These are phyloP conservation scores for Carabus problematicus DNA, from an alignment of 2,888 invertebrate species.

Conservation along the genomic window DNA sequence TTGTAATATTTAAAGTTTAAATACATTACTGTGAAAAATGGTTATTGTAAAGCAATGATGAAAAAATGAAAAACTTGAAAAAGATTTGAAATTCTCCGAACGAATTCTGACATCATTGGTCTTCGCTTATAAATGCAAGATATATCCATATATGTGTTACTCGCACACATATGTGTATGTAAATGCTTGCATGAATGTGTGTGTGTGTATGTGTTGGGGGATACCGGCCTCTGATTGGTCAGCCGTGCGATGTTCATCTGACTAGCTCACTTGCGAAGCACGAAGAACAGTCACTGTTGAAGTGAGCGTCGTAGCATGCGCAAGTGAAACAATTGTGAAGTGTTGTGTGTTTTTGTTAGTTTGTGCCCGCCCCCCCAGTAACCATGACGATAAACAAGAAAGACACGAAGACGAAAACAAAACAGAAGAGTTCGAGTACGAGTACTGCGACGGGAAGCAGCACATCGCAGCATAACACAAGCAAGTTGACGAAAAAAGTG, in stretches of 20 bases:
- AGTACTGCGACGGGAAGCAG: constrained; percentile 45
- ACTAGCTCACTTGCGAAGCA: not conserved
- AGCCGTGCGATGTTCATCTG: constrained; percentile 3
- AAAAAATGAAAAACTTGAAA: no score
- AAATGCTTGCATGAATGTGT: no score
- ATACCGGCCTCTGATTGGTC: not conserved
- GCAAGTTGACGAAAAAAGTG: constrained; percentile 45
- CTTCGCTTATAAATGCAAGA: no score
- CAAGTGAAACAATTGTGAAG: not conserved
- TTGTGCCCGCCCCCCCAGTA: no score
- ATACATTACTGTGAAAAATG: no score
- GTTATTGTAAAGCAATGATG: no score
- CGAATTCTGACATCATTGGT: no score
- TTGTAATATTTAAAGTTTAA: no score
- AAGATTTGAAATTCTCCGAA: no score
- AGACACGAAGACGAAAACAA: constrained; percentile 49
- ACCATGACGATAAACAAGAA: constrained; percentile 55
- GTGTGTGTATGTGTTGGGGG: no score
- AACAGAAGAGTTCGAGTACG: constrained; percentile 50
- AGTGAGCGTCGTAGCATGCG: constrained; percentile 4
- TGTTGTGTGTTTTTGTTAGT: constrained; percentile 44
- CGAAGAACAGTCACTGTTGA: not conserved
- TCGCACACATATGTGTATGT: not conserved
- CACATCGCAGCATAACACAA: constrained; percentile 48
- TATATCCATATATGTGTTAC: not conserved